Evolutionary conservation across 2,113 vertebrate genomes (phyloP).

Genomic region (Hyperoodon ampullatus): DNA sequence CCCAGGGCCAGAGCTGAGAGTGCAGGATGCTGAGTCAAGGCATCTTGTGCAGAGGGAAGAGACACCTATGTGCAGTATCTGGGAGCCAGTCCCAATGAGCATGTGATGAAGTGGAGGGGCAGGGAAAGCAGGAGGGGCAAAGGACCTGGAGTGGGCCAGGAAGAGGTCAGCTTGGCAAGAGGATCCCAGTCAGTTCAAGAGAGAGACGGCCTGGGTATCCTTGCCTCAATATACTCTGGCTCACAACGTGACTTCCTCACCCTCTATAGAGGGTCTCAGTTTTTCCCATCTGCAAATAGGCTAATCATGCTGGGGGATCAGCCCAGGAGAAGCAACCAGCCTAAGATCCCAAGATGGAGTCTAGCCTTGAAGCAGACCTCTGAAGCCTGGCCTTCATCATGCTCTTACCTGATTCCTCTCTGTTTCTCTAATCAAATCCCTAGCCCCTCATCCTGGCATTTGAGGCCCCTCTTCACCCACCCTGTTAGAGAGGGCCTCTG

Average conservation of each 20-base stretch:
- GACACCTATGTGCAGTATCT: background rate
- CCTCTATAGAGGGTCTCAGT: background rate
- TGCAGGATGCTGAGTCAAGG: slow-evolving; percentile 21
- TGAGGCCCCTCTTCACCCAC: slow-evolving; percentile 5
- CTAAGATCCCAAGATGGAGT: slow-evolving; percentile 12
- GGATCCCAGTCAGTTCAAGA: background rate
- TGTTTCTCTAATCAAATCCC: background rate
- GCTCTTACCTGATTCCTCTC: slow-evolving; percentile 12
- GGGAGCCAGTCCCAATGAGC: slow-evolving; percentile 7
- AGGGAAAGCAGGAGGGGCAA: background rate
- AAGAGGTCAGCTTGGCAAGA: background rate
- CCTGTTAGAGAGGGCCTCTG: background rate
- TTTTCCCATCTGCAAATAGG: slow-evolving; percentile 17
- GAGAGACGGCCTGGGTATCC: background rate
- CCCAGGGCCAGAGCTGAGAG: background rate
- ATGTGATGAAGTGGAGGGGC: background rate
- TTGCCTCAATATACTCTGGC: background rate
- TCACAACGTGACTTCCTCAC: background rate
- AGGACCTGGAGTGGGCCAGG: background rate
- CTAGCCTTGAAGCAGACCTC: background rate
- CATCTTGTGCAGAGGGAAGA: slow-evolving; percentile 5
- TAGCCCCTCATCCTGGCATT: background rate
- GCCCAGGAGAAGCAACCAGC: background rate
- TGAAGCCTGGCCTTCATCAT: slow-evolving; percentile 4
- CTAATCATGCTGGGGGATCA: background rate